Evolutionary conservation across 2,888 invertebrate species (phyloP).

Genomic region (Kryphioiulus occultus): DNA sequence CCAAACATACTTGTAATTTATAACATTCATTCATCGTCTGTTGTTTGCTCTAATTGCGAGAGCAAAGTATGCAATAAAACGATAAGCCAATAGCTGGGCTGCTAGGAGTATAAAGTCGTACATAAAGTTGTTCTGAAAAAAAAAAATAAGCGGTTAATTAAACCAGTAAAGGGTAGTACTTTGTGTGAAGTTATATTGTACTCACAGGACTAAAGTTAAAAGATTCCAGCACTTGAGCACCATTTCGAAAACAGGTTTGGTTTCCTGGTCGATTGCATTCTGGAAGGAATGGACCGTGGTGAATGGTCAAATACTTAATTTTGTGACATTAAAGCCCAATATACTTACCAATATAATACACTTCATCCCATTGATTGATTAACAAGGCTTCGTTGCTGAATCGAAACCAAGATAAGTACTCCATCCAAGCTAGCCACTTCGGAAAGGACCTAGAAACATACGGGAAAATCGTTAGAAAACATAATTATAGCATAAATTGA

Average conservation of each 20-base stretch:
- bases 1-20: not conserved
- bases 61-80: slow-evolving; percentile 48
- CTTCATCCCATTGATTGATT: slow-evolving; percentile 62
- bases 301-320: not conserved
- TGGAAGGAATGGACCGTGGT: not conserved
- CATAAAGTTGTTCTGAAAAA: slow-evolving; percentile 42
- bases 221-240: slow-evolving; percentile 47
- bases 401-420: slow-evolving; percentile 63
- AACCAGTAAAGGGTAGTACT: no score
- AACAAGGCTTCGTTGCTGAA: slow-evolving; percentile 61
- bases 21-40: slow-evolving; percentile 13
- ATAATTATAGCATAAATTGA: no score
- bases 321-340: not conserved
- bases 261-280: slow-evolving; percentile 49
- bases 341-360: slow-evolving; percentile 57
- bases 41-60: slow-evolving; percentile 46
- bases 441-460: slow-evolving; percentile 57
- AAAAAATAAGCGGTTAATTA: no score
- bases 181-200: not conserved
- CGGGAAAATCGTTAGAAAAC: no score
- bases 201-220: slow-evolving; percentile 45
- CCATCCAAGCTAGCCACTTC: slow-evolving; percentile 58
- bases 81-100: slow-evolving; percentile 41
- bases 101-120: slow-evolving; percentile 44
- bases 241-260: slow-evolving; percentile 37